Base-by-base conservation (phyloP, 2,113 vertebrate species). In the Myotis lucifugus region DNA sequence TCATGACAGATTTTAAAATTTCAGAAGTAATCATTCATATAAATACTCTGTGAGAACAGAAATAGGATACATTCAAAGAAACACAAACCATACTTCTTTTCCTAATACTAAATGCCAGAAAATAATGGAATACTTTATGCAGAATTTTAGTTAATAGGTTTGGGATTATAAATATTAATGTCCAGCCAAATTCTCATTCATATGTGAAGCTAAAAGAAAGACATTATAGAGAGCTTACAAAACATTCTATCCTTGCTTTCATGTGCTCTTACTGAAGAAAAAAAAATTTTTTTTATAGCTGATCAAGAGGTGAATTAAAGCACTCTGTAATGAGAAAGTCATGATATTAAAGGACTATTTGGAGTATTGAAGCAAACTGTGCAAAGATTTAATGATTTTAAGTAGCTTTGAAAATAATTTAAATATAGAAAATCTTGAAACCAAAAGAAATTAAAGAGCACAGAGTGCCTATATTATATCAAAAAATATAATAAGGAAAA, bases 381-480 rank as follows among this genome's bases (percentile, higher is more conserved):
- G 23, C 42, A 90, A 90, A 87, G 17, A 56, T 56, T 87, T 84
- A 66, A 89, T 86, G 37, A 70, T 92, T 96, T 79, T 91, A 83
- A 93, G 25, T 90, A 90, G 50, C 29, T 94, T 90, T 72, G 17
- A 72, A 94, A 92, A 76, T 52, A 92, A 86, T 86, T 69, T 85
- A 54, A 85, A 15, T 92, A 12, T 88, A 70, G 94, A 87, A 86
- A 93, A 92, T 85, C 23, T 82, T 82, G 46, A 93, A 73, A 59
- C 40, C 69, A 90, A 50, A 59, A 59, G 86, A 88, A 96, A 74
- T 81, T 14, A 69, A 85, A 93, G 21, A 32, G 54, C 17, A 76
- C 10, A 52, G 37, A 79, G 32, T 92, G 54, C 14, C 15, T n/a
- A 29, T 48, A 48, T 32, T 76, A 46, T 90, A 66, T 96, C 42